These are phyloP conservation scores for Triops longicaudatus DNA, from an alignment of 1,140 invertebrate genomes.

Conservation along the genomic window DNA sequence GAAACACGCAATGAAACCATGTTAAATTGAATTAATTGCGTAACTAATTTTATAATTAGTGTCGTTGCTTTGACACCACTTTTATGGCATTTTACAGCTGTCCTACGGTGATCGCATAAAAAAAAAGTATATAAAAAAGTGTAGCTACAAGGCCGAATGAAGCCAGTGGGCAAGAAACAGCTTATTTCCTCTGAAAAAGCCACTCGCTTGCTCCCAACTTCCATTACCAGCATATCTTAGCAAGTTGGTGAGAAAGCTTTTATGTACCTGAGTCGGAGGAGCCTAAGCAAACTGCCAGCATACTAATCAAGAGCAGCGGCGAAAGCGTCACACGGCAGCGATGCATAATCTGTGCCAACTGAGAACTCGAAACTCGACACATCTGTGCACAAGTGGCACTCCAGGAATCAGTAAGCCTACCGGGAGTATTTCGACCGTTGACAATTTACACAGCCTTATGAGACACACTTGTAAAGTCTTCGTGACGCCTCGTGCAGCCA, in stretches of 20 bases:
- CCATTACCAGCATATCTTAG: background rate
- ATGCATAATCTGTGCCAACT: background rate
- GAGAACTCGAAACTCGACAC: background rate
- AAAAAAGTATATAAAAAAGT: background rate
- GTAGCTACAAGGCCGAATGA: background rate
- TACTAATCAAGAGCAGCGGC: slow-evolving; percentile 11
- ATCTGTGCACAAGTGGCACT: too few relatives aligned
- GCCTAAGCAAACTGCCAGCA: background rate
- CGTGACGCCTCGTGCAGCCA: background rate
- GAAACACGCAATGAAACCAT: too few relatives aligned
- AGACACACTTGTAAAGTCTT: background rate
- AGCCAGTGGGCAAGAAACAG: background rate
- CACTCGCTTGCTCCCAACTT: background rate
- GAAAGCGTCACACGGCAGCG: background rate
- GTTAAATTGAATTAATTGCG: too few relatives aligned
- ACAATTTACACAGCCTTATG: background rate
- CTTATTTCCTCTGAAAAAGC: background rate
- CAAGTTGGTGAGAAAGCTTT: background rate
- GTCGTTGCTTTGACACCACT: too few relatives aligned
- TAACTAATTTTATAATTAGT: background rate
- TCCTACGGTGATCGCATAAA: too few relatives aligned
- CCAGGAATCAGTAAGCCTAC: too few relatives aligned
- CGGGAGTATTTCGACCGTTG: too few relatives aligned
- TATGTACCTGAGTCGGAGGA: slow-evolving; percentile 11
- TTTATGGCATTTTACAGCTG: too few relatives aligned